Evolutionary conservation across 2,797 vertebrate genomes (phyloP), one percentile per base, ranked within the genome.

Genomic region (Girardinus metallicus): DNA sequence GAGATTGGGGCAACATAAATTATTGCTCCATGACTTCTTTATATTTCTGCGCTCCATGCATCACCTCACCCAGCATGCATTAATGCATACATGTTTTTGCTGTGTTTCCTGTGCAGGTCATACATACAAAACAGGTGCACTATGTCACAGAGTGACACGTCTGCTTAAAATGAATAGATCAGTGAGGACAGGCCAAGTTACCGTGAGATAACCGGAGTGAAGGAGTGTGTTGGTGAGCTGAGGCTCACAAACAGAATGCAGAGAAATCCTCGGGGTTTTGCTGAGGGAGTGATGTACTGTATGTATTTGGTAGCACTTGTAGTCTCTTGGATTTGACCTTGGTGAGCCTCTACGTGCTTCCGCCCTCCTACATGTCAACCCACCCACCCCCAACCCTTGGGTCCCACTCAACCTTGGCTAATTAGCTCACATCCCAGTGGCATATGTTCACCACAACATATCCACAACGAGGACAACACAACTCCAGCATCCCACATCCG

Each of bases 401-500:
- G 91, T 91, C 86, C 86, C 85, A 83, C 90, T 92, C 91, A 93
- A 93, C 93, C 93, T 95, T 93, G 91, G 88, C 87, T 94, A 94
- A 94, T 95, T 95, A 94, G 91, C 87, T 92, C 88, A 90, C 83
- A 79, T 93, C 94, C 92, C 88, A 76, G 85, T 84, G 84, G 93
- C 91, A 91, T 83, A 92, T 93, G 92, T 91, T 94, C 89, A 85
- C 87, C 87, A 83, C 90, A 86, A 88, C 89, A 88, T 91, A 93
- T 90, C 82, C 85, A 86, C 84, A 91, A 92, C 93, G 94, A 93
- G 93, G 94, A 93, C 93, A 81, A 86, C 89, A 88, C 86, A 88
- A 82, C 92, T 86, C 87, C 88, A 92, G 81, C 31, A 71, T 85
- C 86, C 85, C 80, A 57, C 85, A 85, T 87, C 82, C 84, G 49